Conservation (phyloP, 2,113 vertebrate genomes). For the Ibidorhyncha struthersii region DNA sequence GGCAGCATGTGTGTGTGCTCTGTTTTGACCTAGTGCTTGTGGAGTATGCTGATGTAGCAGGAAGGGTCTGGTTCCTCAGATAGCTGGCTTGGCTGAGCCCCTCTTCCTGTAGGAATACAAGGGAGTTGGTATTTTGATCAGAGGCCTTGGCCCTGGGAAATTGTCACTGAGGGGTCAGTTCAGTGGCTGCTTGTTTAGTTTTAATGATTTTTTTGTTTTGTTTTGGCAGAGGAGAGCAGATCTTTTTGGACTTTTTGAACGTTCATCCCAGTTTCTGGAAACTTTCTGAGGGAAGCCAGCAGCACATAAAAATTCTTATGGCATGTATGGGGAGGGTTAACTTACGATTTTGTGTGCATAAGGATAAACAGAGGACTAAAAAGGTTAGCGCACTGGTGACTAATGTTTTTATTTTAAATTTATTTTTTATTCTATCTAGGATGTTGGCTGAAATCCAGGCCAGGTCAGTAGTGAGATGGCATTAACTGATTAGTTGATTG, state of each 20-base stretch:
- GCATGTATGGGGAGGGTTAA: neutral
- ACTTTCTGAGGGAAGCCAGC: neutral
- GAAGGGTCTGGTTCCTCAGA: conserved; percentile 73
- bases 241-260: neutral
- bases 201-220: neutral
- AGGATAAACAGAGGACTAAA: neutral
- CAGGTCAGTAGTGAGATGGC: neutral
- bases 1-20: neutral
- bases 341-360: rapidly evolving
- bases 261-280: neutral
- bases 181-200: neutral
- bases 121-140: conserved; percentile 7
- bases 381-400: neutral
- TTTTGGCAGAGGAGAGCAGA: neutral
- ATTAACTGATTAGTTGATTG: neutral
- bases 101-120: conserved; percentile 49
- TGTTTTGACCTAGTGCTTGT: neutral
- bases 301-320: neutral
- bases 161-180: neutral
- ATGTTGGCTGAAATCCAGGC: neutral
- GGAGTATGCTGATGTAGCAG: conserved; percentile 14
- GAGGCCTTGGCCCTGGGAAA: conserved; percentile 45
- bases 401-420: neutral
- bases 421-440: neutral
- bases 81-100: conserved; percentile 41